phyloP scores from a whole-genome alignment of 2,113 vertebrate genomes.

The Donacobius atricapilla region DNA sequence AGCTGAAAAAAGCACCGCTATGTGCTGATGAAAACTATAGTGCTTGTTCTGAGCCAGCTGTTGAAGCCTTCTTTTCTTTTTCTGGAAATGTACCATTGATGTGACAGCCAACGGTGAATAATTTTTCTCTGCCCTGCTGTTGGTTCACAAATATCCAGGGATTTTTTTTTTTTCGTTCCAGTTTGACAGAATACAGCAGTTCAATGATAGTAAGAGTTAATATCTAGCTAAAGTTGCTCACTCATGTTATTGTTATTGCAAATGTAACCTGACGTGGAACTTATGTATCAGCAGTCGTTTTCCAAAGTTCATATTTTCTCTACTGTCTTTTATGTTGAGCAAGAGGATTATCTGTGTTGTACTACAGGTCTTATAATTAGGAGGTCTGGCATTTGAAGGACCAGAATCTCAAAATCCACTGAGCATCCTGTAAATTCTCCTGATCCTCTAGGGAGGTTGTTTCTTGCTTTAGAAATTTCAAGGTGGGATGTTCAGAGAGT shows the following conservation, averaged over 20 bases:
- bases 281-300: background rate
- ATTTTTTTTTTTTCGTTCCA: background rate
- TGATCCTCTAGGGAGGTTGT: background rate
- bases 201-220: background rate
- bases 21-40: background rate
- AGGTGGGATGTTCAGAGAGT: background rate
- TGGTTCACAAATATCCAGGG: background rate
- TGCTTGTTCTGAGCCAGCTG: background rate
- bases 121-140: background rate
- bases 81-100: background rate
- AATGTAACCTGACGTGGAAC: background rate
- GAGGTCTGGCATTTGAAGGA: background rate
- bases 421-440: background rate
- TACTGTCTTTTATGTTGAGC: background rate
- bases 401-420: background rate
- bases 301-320: background rate
- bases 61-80: background rate
- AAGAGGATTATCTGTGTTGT: background rate
- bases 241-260: background rate
- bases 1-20: background rate
- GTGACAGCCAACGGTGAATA: background rate
- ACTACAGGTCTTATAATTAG: background rate
- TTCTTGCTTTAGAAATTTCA: background rate
- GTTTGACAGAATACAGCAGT: background rate
- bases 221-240: background rate